phyloP scores from a whole-genome alignment of 2,888 invertebrate genomes.

The Hypselothyrea guttata region DNA sequence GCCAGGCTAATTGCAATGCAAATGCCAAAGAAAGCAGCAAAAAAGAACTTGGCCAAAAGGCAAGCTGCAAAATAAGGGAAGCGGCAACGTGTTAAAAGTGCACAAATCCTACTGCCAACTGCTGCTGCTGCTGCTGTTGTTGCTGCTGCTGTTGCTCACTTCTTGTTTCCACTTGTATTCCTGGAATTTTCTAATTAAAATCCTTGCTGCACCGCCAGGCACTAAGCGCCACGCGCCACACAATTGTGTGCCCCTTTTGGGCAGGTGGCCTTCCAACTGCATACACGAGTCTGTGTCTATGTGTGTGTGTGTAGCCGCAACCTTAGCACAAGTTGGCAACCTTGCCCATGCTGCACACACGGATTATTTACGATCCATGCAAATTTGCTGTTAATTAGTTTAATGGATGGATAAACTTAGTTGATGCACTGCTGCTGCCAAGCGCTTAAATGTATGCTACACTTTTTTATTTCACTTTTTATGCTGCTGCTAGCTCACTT shows the following conservation, averaged over 20 bases:
- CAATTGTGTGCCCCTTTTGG: constrained; percentile 51
- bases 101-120: constrained; percentile 60
- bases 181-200: constrained; percentile 77
- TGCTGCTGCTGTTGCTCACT: constrained; percentile 34
- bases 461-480: constrained; percentile 28
- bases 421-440: constrained; percentile 62
- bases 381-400: constrained; percentile 79
- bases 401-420: constrained; percentile 79
- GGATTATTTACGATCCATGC: constrained; percentile 79
- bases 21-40: constrained; percentile 64
- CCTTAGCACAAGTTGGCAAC: constrained; percentile 34
- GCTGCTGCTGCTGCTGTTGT: constrained; percentile 5
- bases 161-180: constrained; percentile 62
- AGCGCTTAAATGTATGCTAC: constrained; percentile 52
- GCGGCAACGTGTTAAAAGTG: constrained; percentile 62
- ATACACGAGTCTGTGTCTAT: constrained; percentile 7
- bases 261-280: constrained; percentile 40
- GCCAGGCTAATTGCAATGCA: constrained; percentile 69
- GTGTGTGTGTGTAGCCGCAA: constrained; percentile 33
- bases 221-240: constrained; percentile 22
- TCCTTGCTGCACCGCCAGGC: constrained; percentile 46
- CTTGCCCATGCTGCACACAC: constrained; percentile 38
- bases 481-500: constrained; percentile 46
- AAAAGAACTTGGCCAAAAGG: constrained; percentile 14
- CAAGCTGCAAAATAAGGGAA: constrained; percentile 20